A percentile compares a stretch with the other conserved stretches of the same genome.
These are phyloP conservation scores for Agrotis ipsilon DNA, from an alignment of 2,888 invertebrate species.

Conservation along the genomic window DNA sequence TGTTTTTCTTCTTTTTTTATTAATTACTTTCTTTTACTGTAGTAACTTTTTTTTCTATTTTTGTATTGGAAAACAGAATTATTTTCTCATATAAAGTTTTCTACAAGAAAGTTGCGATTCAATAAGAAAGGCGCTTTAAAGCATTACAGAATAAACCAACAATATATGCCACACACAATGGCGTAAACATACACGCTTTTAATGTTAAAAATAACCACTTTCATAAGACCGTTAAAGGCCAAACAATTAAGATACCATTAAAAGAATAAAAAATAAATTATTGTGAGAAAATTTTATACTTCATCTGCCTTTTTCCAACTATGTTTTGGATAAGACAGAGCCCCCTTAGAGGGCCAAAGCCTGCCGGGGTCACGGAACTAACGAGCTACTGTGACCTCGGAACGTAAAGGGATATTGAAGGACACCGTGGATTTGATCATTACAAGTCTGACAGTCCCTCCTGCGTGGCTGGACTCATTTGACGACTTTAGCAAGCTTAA, in stretches of 20 bases:
- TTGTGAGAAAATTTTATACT: too few relatives aligned
- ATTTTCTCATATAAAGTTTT: slow-evolving; percentile 4
- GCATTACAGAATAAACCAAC: not conserved
- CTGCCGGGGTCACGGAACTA: not conserved
- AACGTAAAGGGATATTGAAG: too few relatives aligned
- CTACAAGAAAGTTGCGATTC: slow-evolving; percentile 10
- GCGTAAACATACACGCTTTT: not conserved
- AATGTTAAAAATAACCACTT: slow-evolving; percentile 14
- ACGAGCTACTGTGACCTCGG: too few relatives aligned
- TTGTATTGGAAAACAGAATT: not conserved
- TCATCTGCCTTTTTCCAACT: not conserved
- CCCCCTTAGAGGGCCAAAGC: too few relatives aligned
- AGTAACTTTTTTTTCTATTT: not conserved
- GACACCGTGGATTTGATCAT: too few relatives aligned
- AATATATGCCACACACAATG: slow-evolving; percentile 17
- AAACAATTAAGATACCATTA: not conserved
- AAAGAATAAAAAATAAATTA: not conserved
- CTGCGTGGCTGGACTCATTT: too few relatives aligned
- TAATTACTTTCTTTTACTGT: not conserved
- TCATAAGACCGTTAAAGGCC: slow-evolving; percentile 7
- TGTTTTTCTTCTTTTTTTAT: not conserved
- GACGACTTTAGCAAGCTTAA: too few relatives aligned
- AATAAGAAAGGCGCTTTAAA: not conserved
- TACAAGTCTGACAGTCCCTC: too few relatives aligned
- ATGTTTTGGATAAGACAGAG: too few relatives aligned